Evolutionary conservation across 2,113 vertebrate species (phyloP).

Genomic region (Aix galericulata): DNA sequence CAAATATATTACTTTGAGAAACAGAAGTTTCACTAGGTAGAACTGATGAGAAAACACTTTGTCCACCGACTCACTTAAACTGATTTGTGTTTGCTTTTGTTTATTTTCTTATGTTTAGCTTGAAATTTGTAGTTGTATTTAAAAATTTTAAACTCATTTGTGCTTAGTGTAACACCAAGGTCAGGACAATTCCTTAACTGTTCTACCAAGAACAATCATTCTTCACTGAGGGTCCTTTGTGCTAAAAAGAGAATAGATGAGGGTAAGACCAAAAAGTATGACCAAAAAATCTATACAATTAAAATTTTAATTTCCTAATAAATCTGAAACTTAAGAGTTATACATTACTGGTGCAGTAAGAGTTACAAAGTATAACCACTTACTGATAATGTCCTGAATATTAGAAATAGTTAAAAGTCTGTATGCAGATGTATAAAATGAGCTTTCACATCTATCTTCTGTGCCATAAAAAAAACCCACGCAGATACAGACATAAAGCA

Average conservation of each 20-base stretch:
- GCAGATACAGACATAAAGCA: background rate
- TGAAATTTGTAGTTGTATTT: background rate
- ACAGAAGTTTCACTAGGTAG: background rate
- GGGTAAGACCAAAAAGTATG: background rate
- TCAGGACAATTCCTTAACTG: background rate
- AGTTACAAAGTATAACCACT: background rate
- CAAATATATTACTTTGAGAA: background rate
- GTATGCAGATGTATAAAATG: constrained; percentile 48
- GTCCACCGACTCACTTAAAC: background rate
- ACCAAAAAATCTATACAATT: background rate
- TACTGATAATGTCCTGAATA: constrained; percentile 35
- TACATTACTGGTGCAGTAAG: constrained; percentile 6
- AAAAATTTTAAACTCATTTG: background rate
- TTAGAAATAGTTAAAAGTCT: constrained; percentile 41
- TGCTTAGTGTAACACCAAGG: background rate
- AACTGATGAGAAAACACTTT: constrained; percentile 8
- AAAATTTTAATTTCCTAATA: background rate
- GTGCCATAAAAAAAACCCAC: background rate
- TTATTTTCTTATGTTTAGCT: background rate
- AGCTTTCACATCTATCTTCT: constrained; percentile 11
- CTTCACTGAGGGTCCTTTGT: background rate
- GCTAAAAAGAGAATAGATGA: background rate
- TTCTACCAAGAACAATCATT: background rate
- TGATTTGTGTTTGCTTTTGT: background rate
- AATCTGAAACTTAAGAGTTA: background rate